Evolutionary conservation across 2,888 invertebrate genomes (phyloP).

Genomic region (Oxytorus armatus): DNA sequence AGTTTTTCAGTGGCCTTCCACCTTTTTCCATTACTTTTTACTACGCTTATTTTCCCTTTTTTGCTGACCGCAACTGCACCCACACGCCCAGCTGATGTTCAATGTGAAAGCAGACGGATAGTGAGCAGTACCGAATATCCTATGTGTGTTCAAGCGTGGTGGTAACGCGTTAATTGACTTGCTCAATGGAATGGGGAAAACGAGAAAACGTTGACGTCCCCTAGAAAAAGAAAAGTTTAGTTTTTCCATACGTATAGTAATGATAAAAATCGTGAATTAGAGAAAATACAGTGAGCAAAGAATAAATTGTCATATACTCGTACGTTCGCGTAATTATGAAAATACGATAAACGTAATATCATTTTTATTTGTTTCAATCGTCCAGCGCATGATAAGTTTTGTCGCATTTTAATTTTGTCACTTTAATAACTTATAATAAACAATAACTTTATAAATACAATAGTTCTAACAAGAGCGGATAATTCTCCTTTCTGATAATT

Average conservation of each 20-base stretch:
- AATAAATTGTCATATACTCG: not conserved
- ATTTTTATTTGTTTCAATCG: not conserved
- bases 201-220: not conserved
- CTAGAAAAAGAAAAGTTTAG: slow-evolving; percentile 5
- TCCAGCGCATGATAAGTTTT: not conserved
- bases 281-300: not conserved
- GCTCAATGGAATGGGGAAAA: slow-evolving; percentile 21
- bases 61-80: slow-evolving; percentile 5
- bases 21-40: too few relatives aligned
- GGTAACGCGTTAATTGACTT: slow-evolving; percentile 57
- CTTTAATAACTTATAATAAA: too few relatives aligned
- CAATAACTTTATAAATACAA: too few relatives aligned
- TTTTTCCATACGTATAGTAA: slow-evolving; percentile 9
- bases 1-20: too few relatives aligned
- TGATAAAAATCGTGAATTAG: not conserved
- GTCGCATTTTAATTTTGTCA: too few relatives aligned
- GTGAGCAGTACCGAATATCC: slow-evolving; percentile 23
- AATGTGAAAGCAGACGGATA: not conserved
- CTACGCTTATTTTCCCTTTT: not conserved
- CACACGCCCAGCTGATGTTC: not conserved
- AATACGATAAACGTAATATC: not conserved
- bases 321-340: not conserved
- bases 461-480: too few relatives aligned
- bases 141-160: slow-evolving; percentile 15
- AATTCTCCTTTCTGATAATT: too few relatives aligned